Evolutionary conservation across 2,113 vertebrate genomes (phyloP), one percentile per base, ranked within the genome.

Genomic region (Lamprologus ornatipinnis): DNA sequence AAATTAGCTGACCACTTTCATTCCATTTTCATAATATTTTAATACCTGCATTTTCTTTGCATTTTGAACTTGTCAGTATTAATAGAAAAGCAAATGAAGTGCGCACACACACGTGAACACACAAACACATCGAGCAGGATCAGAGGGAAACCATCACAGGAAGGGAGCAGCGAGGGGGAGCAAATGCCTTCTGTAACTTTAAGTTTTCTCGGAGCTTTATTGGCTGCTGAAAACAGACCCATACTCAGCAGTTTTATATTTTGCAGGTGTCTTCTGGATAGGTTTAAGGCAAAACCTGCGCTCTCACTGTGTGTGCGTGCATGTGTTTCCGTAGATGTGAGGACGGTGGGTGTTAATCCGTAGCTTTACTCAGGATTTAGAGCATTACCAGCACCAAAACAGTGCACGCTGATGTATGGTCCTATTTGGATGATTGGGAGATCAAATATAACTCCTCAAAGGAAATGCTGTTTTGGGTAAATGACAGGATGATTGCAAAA

Each of bases 381-480:
- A 78, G 47, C 58, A 53, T 57, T 75, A 80, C 55, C 33, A 63
- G 85, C 21, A 53, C 28, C 9, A 80, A 75, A 87, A 82, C 45
- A 88, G 87, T 83, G 51, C 60, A 73, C 40, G 37, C 33, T 87
- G 40, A 86, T 23, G 45, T 19, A 83, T 28, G 80, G 6, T 92
- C 55, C 65, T 78, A 84, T 91, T 87, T 84, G 55, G 88, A 83
- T 80, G 23, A 87, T 55, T 84, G 73, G 85, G 58, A 92, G 86
- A 94, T 93, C 42, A 93, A 90, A 92, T 88, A 86, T 63, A 81
- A 92, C 88, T 92, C 78, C 87, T 93, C 86, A 92, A 92, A 93
- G 68, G 51, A 85, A 37, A 82, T 82, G 33, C 83, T 91, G 91
- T 85, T 78, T 89, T 63, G 84, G 88, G 78, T 93, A 94, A 95